Evolutionary conservation across 2,888 invertebrate genomes (phyloP), one percentile per base, ranked within the genome.

Genomic region (Branchellion lobata): DNA sequence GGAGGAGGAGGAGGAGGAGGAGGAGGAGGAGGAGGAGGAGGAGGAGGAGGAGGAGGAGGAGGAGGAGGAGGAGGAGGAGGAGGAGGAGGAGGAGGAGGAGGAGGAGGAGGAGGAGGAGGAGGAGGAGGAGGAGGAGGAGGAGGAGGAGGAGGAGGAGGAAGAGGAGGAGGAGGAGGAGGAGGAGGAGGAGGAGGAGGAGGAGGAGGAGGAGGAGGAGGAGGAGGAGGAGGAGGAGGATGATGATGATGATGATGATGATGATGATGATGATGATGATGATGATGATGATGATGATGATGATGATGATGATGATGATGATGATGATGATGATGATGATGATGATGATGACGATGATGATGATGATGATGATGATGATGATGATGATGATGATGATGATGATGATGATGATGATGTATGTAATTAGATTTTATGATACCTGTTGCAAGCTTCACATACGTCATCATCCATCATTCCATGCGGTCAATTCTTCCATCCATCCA

Each of bases 281-380:
- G 65, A 65, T 33, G 77, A 77, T 77, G 77, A 78, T 51, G 71
- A 47, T 71, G 78, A 71, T 69, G 71, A 71, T 53, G 78, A 73
- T 72, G 53, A 51, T 79, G 79, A 53, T 75, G 75, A 75, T 75
- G 72, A 34, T 79, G 65, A 73, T 75, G 65, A 74, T 74, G 79
- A 14, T 61, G 76, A 69, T 69, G 80, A 51, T 69, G 57, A 65
- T 61, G 74, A 74, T 74, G 74, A 79, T 72, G 74, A 73, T 33
- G 40, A 57, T 57, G 73, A 79, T 74, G 79, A 77, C 33, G 77
- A 65, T 34, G 65, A 65, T 5, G 77, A 65, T 77, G 77, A 78
- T 51, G 71, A 47, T 71, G 78, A 71, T 69, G 71, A 71, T 53
- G 78, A 73, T 47, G 53, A 51, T 79, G 79, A 53, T 75, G 68